Conservation (phyloP, 2,888 invertebrate species). For the Temnothorax ravouxi region DNA sequence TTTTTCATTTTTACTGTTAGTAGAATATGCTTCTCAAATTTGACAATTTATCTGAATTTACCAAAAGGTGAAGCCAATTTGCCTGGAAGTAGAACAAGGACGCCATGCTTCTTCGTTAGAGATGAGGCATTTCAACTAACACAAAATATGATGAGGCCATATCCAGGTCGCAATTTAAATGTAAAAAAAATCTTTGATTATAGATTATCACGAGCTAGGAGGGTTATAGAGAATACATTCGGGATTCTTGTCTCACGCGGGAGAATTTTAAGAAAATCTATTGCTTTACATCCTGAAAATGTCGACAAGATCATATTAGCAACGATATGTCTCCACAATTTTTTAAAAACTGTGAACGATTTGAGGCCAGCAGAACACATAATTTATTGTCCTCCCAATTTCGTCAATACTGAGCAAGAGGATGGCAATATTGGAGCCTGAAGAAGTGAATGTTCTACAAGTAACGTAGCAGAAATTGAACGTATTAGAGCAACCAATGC, state of each 20-base stretch:
- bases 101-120: no score
- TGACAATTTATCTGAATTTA: no score
- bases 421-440: neutral
- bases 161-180: no score
- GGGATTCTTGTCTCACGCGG: neutral
- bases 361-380: neutral
- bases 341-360: neutral
- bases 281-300: neutral
- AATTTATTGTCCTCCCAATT: constrained; percentile 8
- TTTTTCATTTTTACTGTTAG: no score
- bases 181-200: no score
- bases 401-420: neutral
- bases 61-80: no score
- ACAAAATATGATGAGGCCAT: no score
- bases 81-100: no score
- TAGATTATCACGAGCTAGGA: no score
- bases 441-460: neutral
- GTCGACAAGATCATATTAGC: neutral
- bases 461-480: neutral
- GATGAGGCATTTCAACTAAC: no score
- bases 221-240: no score
- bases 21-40: no score
- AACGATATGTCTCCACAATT: constrained; percentile 17
- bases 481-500: neutral
- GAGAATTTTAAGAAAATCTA: neutral